Base-by-base conservation (phyloP, 2,113 vertebrate genomes). In the Myotis yumanensis region DNA sequence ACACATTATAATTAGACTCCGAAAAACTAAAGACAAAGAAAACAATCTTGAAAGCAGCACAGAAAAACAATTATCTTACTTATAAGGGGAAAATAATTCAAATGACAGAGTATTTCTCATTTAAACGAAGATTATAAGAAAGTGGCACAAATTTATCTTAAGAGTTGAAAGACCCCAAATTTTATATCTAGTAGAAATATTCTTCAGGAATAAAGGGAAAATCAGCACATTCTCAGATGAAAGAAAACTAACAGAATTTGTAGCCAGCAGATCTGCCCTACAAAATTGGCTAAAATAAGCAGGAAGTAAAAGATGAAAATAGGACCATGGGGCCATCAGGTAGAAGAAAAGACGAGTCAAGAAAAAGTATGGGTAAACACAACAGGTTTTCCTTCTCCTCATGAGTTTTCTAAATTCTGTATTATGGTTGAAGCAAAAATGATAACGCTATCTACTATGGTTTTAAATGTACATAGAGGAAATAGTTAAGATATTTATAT, bases 371-470 rank as follows among this genome's bases (percentile, higher is more conserved):
- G 23, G 23, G 2, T 46, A 66, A 8, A 68, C 16, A 43, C 14
- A n/a, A 46, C 4, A 64, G 75, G 69, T 25, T 82, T 86, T 90
- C 11, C n/a, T 69, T 68, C 48, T 79, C 35, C 32, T 77, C 0
- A 0, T 30, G 7, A 72, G 52, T 66, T 73, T 69, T 83, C 89
- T 76, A 66, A 35, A 43, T 83, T 54, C 64, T 30, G 30, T 62
- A 86, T 72, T 77, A 86, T 18, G n/a, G n/a, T 64, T 79, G 17
- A 92, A 84, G 30, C 32, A 79, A 94, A 96, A 94, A 32, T 22
- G 32, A 76, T 40, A 83, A 52, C 32, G 52, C 7, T 79, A 20
- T 23, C 54, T 89, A 62, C 71, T 52, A 68, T n/a, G 11, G 8
- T 86, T 68, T 75, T 81, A 86, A 73, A 64, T 59, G 15, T 48